Percentiles rank a stretch among this genome's conserved stretches.
Conservation (phyloP, 2,888 invertebrate genomes). For the Euclidia mi region DNA sequence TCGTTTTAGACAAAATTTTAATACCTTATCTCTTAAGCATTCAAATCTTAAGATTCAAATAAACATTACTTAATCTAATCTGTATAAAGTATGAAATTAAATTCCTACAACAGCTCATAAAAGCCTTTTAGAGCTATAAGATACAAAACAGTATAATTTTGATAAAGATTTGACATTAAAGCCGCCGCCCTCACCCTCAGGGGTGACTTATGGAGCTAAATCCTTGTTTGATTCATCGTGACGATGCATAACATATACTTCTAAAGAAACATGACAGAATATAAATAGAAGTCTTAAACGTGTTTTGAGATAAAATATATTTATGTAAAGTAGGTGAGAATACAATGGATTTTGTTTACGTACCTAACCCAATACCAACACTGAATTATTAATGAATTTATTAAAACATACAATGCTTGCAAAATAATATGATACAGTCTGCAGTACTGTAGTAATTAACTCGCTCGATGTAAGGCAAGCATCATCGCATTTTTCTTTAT, state of each 20-base stretch:
- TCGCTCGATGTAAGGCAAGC: too few species aligned
- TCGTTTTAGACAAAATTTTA: neutral
- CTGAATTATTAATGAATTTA: too few species aligned
- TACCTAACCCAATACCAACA: neutral
- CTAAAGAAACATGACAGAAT: slow-evolving; percentile 30
- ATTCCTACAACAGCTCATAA: neutral
- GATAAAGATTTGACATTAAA: slow-evolving; percentile 21
- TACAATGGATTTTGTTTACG: slow-evolving; percentile 5
- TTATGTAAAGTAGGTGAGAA: slow-evolving; percentile 9
- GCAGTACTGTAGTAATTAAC: too few species aligned
- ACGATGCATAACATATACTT: slow-evolving; percentile 46
- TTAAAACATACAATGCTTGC: too few species aligned
- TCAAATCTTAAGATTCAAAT: neutral
- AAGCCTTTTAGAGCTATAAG: slow-evolving; percentile 17
- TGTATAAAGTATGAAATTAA: slow-evolving; percentile 8
- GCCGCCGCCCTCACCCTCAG: slow-evolving; percentile 3
- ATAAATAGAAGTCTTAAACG: slow-evolving; percentile 34
- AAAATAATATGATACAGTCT: too few species aligned
- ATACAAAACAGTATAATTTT: slow-evolving; percentile 21
- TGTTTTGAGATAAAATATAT: slow-evolving; percentile 9
- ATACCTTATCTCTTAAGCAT: neutral
- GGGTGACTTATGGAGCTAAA: slow-evolving; percentile 38
- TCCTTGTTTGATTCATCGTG: slow-evolving; percentile 48
- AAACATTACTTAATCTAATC: slow-evolving; percentile 4
- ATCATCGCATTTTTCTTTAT: too few species aligned